Evolutionary conservation across 2,888 invertebrate species (phyloP).

Genomic region (Deilephila porcellus): DNA sequence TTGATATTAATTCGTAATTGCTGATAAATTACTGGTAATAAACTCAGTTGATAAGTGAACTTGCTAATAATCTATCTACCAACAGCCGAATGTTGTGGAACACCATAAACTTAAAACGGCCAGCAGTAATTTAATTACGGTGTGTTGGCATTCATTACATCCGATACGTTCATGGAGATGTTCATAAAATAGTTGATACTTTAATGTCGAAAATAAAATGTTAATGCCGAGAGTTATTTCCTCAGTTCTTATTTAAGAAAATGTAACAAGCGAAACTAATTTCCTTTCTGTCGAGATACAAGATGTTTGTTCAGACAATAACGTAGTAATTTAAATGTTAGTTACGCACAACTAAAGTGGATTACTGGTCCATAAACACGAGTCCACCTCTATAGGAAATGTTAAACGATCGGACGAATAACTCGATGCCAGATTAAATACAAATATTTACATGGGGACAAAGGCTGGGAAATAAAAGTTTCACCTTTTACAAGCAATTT

Average conservation of each 20-base stretch:
- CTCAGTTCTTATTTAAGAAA: neutral
- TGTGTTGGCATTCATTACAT: conserved; percentile 10
- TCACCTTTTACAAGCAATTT: conserved; percentile 82
- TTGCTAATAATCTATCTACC: conserved; percentile 42
- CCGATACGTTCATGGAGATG: conserved; percentile 6
- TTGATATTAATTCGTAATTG: conserved; percentile 73
- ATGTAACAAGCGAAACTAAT: neutral
- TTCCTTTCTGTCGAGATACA: conserved; percentile 5
- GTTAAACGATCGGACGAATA: conserved; percentile 47
- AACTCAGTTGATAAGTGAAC: conserved; percentile 40
- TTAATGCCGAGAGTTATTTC: neutral
- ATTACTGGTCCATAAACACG: neutral
- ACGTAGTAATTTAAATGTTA: neutral
- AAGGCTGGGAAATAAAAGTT: conserved; percentile 73
- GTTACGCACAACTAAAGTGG: neutral
- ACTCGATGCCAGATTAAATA: conserved; percentile 70
- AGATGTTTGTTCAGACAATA: neutral
- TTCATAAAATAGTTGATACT: conserved; percentile 9
- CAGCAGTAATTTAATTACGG: conserved; percentile 26
- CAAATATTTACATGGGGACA: conserved; percentile 79
- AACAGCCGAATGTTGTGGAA: conserved; percentile 29
- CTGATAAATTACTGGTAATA: conserved; percentile 57
- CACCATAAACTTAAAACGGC: conserved; percentile 13
- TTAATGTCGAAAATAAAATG: neutral
- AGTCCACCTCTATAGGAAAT: neutral